Evolutionary conservation across 1,140 invertebrate species (phyloP), one percentile per base, ranked within the genome.

Genomic region (Mamestra configurata): DNA sequence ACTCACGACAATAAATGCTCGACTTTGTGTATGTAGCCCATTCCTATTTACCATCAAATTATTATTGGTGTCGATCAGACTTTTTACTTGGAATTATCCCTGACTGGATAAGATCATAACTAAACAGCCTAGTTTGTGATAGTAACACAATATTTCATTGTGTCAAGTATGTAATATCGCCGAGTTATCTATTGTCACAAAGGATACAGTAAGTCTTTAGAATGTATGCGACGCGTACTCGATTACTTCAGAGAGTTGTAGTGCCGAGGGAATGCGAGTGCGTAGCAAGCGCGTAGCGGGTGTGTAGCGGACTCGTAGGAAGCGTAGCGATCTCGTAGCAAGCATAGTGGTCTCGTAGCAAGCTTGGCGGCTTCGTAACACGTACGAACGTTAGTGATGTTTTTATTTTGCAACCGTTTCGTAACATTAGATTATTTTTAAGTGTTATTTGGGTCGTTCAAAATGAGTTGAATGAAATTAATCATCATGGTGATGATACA

Each of bases 261-360:
- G 18, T 35, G 18, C n/a, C 31, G 1, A 64, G 8, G 15, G 55
- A 59, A 31, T 59, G 55, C 2, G 35, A 1, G 18, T 64, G 59
- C 35, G 59, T 64, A 64, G 59, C 8, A 20, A 64, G 18, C n/a
- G 18, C n/a, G n/a, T 61, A 37, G 59, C 31, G 59, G 57, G 2
- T 57, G 20, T 31, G 55, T 31, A 15, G 55, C 4, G 55, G 11
- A 24, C 55, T 15, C 53, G 53, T 57, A 61, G 59, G n/a, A 40
- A 37, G 59, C 59, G 31, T 64, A 64, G 59, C 35, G 35, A 11
- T 40, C n/a, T 64, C 35, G 59, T 64, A 64, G 59, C 57, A 61
- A 35, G 1, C 51, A 11, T 55, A 55, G 20, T 20, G 7, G n/a
- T 18, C 27, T n/a, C n/a, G 57, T 61, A 61, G 27, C 49, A 20